Evolutionary conservation across 1,140 invertebrate genomes (phyloP).

Genomic region (Acromyrmex charruanus): DNA sequence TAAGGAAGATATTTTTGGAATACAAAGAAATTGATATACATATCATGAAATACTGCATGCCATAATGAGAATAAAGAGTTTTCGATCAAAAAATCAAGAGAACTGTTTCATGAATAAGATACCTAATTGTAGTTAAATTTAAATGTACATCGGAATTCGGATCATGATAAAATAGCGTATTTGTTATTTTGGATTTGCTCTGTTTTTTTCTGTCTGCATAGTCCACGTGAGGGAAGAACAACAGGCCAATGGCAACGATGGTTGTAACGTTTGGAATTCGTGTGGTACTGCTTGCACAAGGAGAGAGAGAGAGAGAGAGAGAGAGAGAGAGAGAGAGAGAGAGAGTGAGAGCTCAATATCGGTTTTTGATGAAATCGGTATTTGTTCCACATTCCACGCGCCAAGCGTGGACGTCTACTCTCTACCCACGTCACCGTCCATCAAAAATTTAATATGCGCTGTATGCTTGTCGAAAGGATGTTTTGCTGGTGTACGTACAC

Average conservation of each 20-base stretch:
- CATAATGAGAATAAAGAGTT: not conserved
- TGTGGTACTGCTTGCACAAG: slow-evolving; percentile 21
- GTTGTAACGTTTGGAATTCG: slow-evolving; percentile 59
- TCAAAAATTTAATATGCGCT: slow-evolving; percentile 74
- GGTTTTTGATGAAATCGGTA: slow-evolving; percentile 79
- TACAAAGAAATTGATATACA: too few relatives aligned
- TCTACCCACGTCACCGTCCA: slow-evolving; percentile 52
- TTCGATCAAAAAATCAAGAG: not conserved
- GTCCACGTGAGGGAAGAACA: slow-evolving; percentile 65
- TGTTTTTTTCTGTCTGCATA: slow-evolving; percentile 34
- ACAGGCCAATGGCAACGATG: slow-evolving; percentile 44
- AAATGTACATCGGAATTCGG: not conserved
- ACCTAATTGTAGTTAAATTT: not conserved
- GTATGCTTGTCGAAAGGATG: slow-evolving; percentile 42
- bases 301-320: too few relatives aligned
- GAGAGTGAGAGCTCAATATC: slow-evolving; percentile 64
- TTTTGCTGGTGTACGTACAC: slow-evolving; percentile 38
- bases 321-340: slow-evolving; percentile 20
- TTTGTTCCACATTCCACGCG: slow-evolving; percentile 81
- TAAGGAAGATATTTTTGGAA: not conserved
- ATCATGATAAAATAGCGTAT: not conserved
- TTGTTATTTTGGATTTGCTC: slow-evolving; percentile 11
- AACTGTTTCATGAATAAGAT: not conserved
- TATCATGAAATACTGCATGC: not conserved
- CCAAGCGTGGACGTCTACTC: slow-evolving; percentile 52